Base-by-base conservation (phyloP, 37 sponge, comb jelly and placozoan genomes). In the Petrosia ficiformis region DNA sequence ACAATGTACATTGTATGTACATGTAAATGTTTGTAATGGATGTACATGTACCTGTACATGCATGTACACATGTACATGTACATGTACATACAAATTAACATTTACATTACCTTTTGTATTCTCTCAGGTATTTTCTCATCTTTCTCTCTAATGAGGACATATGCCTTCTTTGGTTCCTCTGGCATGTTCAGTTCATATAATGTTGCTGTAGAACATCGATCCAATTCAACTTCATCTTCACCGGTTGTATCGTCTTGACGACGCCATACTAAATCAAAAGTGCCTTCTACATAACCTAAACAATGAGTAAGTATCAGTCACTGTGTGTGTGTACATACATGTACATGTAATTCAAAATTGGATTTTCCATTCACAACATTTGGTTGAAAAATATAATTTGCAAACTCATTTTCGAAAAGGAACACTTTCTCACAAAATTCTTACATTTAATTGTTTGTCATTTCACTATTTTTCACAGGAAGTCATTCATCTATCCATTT, bases 111-210 rank as follows among this genome's bases (percentile, higher is more conserved):
- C 8, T 48, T 48, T 48, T 14, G 14, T 19, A 48, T 14, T 48
- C 54, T 48, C 8, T 8, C 14, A 19, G 54, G 54, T 48, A 19
- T 8, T 16, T 61, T 38, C 31, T 74, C 76, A 3, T 81, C 63
- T 4, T 81, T 72, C 57, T 86, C 77, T 35, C 76, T 67, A 31
- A 91, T 35, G 38, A 75, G 56, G 10, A 87, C 35, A 37, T 52
- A 39, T 44, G 32, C 44, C 44, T 71, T 74, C 16, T 14, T 39
- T 0, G 83, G 83, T n/a, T 79, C 77, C 19, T 67, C 29, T 14
- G 81, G 69, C 84, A 91, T 91, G 25, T 82, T 77, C 77, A 76
- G 74, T 73, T 91, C 92, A 75, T 73, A 67, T 30, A 91, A 76
- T 19, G 92, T 86, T 44, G 87, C 87, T 1, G 92, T 76, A 16